Evolutionary conservation across 37 sponge, comb jelly and placozoan species (phyloP).

Genomic region (Sycon ciliatum): DNA sequence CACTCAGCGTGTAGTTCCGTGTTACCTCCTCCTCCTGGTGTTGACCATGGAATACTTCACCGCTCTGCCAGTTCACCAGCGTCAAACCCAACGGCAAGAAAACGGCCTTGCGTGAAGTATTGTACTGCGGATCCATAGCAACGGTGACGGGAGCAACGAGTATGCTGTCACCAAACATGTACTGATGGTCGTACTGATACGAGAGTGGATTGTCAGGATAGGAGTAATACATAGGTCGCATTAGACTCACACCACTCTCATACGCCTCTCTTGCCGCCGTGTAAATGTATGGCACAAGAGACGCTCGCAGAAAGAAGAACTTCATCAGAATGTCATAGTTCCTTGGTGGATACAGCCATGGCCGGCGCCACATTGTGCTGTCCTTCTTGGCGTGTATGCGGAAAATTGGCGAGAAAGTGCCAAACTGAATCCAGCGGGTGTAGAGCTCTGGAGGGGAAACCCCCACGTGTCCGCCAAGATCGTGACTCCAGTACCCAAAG

Average conservation of each 20-base stretch:
- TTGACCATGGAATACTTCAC: slow-evolving; percentile 25
- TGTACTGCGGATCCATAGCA: slow-evolving; percentile 22
- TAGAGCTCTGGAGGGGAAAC: not conserved
- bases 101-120: slow-evolving; percentile 15
- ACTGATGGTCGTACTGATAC: slow-evolving; percentile 16
- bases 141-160: slow-evolving; percentile 41
- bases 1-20: slow-evolving; percentile 34
- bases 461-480: slow-evolving; percentile 50
- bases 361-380: slow-evolving; percentile 26
- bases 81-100: slow-evolving; percentile 44
- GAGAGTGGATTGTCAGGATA: slow-evolving; percentile 31
- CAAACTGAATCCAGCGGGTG: slow-evolving; percentile 60
- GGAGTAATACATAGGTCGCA: slow-evolving; percentile 54
- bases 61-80: slow-evolving; percentile 34
- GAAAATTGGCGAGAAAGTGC: slow-evolving; percentile 59
- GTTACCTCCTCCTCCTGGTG: not conserved
- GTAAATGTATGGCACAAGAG: slow-evolving; percentile 60
- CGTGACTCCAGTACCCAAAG: slow-evolving; percentile 72
- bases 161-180: slow-evolving; percentile 38
- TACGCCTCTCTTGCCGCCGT: slow-evolving; percentile 44
- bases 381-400: slow-evolving; percentile 55
- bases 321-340: slow-evolving; percentile 49
- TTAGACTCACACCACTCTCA: slow-evolving; percentile 46
- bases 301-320: slow-evolving; percentile 29
- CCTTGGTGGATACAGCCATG: slow-evolving; percentile 46